phyloP scores from a whole-genome alignment of 2,113 vertebrate species.

The Caranx melampygus region DNA sequence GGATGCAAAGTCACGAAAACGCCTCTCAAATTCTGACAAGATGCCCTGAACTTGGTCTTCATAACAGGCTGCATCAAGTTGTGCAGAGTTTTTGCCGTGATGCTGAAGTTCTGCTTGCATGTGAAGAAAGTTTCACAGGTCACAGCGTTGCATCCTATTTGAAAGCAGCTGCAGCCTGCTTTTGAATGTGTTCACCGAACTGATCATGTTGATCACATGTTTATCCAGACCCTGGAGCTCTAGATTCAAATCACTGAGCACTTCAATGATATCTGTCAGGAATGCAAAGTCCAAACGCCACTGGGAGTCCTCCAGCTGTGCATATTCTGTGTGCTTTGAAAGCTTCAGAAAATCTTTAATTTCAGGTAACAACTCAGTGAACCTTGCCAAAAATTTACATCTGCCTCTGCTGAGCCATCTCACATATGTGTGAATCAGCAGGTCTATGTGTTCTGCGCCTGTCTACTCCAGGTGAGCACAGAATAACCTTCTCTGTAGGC shows the following conservation, averaged over 20 bases:
- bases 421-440: no score
- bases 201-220: not conserved
- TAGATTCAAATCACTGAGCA: not conserved
- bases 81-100: not conserved
- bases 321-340: constrained; percentile 5
- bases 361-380: constrained; percentile 15
- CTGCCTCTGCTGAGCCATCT: no score
- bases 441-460: no score
- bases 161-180: not conserved
- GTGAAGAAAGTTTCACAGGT: not conserved
- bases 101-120: not conserved
- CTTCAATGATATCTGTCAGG: not conserved
- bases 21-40: constrained; percentile 8
- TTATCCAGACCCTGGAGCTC: not conserved
- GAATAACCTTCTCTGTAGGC: not conserved
- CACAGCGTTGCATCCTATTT: not conserved
- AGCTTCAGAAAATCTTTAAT: constrained; percentile 14
- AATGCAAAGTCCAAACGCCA: not conserved
- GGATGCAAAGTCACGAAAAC: constrained; percentile 25
- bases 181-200: not conserved
- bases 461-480: no score
- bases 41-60: not conserved
- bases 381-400: not conserved
- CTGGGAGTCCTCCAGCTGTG: not conserved
- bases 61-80: not conserved